Conservation (phyloP, 2,888 invertebrate species). For the Oscheius sp. region DNA sequence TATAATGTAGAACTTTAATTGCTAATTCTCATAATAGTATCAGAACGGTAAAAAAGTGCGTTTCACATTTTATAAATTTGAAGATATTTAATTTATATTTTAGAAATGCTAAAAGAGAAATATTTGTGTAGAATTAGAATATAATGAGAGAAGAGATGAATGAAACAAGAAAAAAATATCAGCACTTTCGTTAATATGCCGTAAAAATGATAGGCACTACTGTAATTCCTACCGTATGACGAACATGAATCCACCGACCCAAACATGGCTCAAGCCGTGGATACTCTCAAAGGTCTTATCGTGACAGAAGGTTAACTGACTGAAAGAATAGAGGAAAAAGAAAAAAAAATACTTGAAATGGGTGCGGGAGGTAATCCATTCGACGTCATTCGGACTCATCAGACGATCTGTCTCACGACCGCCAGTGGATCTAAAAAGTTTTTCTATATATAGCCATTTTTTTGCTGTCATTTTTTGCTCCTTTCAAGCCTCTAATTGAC, state of each 20-base stretch:
- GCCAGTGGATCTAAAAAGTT: constrained; percentile 60
- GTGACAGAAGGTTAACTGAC: constrained; percentile 64
- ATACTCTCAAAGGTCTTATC: constrained; percentile 69
- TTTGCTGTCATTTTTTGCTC: background rate
- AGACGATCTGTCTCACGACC: constrained; percentile 63
- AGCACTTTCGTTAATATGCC: background rate
- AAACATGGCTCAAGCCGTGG: constrained; percentile 68
- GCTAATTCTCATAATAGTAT: too few relatives aligned
- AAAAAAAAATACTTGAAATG: constrained; percentile 55
- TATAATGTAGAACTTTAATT: too few relatives aligned
- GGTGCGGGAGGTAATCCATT: constrained; percentile 60
- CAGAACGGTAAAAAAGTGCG: too few relatives aligned
- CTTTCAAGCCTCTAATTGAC: too few relatives aligned
- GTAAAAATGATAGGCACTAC: background rate
- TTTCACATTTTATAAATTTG: too few relatives aligned
- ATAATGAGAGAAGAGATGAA: too few relatives aligned
- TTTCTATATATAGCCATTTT: background rate
- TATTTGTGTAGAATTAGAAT: background rate
- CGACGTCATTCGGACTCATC: constrained; percentile 61
- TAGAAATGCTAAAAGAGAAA: too few relatives aligned
- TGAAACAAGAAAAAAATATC: too few relatives aligned
- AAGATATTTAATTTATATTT: too few relatives aligned
- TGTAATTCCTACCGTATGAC: constrained; percentile 66
- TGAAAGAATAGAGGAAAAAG: constrained; percentile 30
- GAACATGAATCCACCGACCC: constrained; percentile 70